A percentile compares a stretch with the other conserved stretches of the same genome.
These are phyloP conservation scores for Oenanthe oenanthe DNA, from an alignment of 2,113 vertebrate species.

Conservation along the genomic window DNA sequence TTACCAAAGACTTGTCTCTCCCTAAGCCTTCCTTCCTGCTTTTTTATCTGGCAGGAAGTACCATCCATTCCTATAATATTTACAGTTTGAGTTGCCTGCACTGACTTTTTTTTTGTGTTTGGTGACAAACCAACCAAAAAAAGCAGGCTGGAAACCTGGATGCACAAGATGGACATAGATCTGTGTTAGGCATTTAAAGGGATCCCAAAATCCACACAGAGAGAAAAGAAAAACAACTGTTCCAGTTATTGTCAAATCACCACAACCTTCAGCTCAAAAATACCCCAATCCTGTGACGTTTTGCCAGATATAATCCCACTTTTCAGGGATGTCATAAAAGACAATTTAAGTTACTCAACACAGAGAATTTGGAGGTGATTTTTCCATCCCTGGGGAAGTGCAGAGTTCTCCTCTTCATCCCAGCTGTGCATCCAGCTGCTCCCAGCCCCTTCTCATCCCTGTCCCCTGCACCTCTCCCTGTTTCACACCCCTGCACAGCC, in stretches of 20 bases:
- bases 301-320: neutral
- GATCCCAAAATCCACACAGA: neutral
- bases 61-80: neutral
- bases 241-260: neutral
- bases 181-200: neutral
- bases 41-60: neutral
- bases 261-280: neutral
- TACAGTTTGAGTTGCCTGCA: neutral
- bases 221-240: neutral
- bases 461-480: neutral
- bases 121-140: neutral
- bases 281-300: fast-evolving
- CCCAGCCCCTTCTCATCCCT: neutral
- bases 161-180: fast-evolving
- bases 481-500: neutral
- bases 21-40: neutral
- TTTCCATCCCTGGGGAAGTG: neutral
- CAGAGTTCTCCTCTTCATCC: neutral
- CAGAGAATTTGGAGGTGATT: neutral
- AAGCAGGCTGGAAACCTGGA: neutral
- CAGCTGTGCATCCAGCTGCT: neutral
- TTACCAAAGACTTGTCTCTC: neutral
- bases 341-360: neutral
- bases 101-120: neutral
- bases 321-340: neutral